Evolutionary conservation across 1,140 invertebrate species (phyloP).

Genomic region (Bactericera cockerelli): DNA sequence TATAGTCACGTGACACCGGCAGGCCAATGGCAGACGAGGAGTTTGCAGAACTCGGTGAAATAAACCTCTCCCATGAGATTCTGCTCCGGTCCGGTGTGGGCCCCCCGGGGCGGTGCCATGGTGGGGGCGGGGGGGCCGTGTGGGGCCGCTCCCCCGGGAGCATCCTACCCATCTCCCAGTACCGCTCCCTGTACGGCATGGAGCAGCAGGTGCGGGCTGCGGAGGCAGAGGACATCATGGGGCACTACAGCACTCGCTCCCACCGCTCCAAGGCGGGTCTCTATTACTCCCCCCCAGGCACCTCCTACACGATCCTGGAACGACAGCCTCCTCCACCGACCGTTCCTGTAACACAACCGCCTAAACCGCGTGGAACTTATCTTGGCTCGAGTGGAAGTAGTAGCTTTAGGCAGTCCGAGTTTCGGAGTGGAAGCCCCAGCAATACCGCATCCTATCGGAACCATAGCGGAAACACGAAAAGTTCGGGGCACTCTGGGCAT

Average conservation of each 20-base stretch:
- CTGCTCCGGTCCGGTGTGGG: constrained; percentile 13
- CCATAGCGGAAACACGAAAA: constrained; percentile 11
- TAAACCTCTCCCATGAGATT: constrained; percentile 25
- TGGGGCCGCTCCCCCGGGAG: constrained; percentile 21
- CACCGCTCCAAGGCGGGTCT: constrained; percentile 22
- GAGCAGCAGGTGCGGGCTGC: constrained; percentile 17
- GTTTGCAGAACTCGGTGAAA: constrained; percentile 35
- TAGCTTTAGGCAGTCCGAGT: background rate
- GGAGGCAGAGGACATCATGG: constrained; percentile 35
- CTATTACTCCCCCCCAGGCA: constrained; percentile 44
- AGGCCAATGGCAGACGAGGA: constrained; percentile 31
- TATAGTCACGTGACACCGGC: background rate
- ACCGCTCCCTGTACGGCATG: constrained; percentile 10
- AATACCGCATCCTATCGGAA: constrained; percentile 9
- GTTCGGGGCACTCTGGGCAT: background rate
- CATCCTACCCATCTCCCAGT: constrained; percentile 15
- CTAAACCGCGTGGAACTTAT: constrained; percentile 36
- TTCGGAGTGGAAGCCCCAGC: background rate
- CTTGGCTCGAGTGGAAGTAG: constrained; percentile 36
- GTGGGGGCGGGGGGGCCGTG: constrained; percentile 24
- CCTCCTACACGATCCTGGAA: constrained; percentile 71
- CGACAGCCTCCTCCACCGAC: constrained; percentile 55
- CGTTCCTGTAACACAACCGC: constrained; percentile 37
- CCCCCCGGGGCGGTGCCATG: constrained; percentile 17
- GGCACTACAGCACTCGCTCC: constrained; percentile 25